A percentile compares a stretch with the other conserved stretches of the same genome.
Conservation (phyloP, 1,140 invertebrate genomes). For the Drosophila funebris region DNA sequence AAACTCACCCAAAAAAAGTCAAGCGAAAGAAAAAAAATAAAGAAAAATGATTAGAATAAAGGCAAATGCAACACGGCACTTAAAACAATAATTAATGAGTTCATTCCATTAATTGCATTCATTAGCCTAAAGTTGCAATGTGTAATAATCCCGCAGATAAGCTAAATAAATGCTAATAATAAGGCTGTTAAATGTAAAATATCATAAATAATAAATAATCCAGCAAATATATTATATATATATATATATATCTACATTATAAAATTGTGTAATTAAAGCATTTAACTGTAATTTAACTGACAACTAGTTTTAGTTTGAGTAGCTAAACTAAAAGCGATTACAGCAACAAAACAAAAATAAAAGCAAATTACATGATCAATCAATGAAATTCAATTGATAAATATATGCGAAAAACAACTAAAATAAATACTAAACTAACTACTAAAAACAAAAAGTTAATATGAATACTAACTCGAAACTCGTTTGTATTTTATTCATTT, state of each 20-base stretch:
- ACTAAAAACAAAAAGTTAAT: constrained; percentile 18
- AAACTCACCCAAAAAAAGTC: too few relatives aligned
- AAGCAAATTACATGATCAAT: constrained; percentile 47
- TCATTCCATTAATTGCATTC: constrained; percentile 16
- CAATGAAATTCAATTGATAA: constrained; percentile 72
- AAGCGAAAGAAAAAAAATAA: constrained; percentile 5
- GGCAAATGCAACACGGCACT: constrained; percentile 45
- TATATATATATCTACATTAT: constrained; percentile 45
- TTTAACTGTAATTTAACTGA: constrained; percentile 72
- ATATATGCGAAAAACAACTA: constrained; percentile 57
- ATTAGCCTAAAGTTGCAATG: constrained; percentile 46
- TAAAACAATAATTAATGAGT: constrained; percentile 38
- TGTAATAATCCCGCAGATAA: constrained; percentile 61
- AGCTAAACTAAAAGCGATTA: constrained; percentile 67
- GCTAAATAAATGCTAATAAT: constrained; percentile 80
- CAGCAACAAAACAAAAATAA: constrained; percentile 46
- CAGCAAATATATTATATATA: constrained; percentile 30
- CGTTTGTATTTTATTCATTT: constrained; percentile 12
- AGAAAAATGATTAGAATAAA: too few relatives aligned
- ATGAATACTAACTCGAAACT: constrained; percentile 15
- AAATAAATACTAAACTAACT: constrained; percentile 70
- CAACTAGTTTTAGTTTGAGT: constrained; percentile 71
- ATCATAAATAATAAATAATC: constrained; percentile 73
- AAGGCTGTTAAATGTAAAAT: constrained; percentile 84
- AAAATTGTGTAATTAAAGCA: constrained; percentile 73